phyloP scores from a whole-genome alignment of 1,140 invertebrate genomes.

The Delia radicum region DNA sequence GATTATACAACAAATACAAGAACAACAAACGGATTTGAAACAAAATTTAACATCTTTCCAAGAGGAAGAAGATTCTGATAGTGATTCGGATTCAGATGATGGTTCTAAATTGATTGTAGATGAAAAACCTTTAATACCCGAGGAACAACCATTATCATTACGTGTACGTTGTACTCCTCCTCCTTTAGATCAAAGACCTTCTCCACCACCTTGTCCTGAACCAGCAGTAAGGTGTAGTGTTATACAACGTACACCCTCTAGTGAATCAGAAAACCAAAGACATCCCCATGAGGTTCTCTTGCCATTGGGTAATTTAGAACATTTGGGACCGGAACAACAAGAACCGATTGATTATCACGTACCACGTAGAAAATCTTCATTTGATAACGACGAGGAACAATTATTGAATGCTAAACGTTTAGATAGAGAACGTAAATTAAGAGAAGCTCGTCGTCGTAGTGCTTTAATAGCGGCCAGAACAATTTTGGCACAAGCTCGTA shows the following conservation, averaged over 20 bases:
- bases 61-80: conserved; percentile 41
- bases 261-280: conserved; percentile 52
- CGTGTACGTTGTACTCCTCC: conserved; percentile 56
- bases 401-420: conserved; percentile 36
- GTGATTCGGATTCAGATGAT: conserved; percentile 33
- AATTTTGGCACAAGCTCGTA: conserved; percentile 49
- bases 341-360: conserved; percentile 87
- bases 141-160: conserved; percentile 52
- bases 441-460: conserved; percentile 46
- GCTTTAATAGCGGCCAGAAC: conserved; percentile 48
- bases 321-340: conserved; percentile 67
- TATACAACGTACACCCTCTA: conserved; percentile 75
- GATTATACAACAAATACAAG: conserved; percentile 24
- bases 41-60: background rate
- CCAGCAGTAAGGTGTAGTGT: conserved; percentile 68
- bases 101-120: conserved; percentile 56
- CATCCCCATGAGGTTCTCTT: conserved; percentile 57
- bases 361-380: conserved; percentile 71
- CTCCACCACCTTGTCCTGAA: conserved; percentile 56
- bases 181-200: conserved; percentile 59
- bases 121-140: conserved; percentile 57
- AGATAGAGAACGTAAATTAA: conserved; percentile 43
- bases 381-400: conserved; percentile 60
- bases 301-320: conserved; percentile 56
- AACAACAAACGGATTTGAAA: background rate